Conservation (phyloP, 2,888 invertebrate genomes). For the Lasioglossum malachurum region DNA sequence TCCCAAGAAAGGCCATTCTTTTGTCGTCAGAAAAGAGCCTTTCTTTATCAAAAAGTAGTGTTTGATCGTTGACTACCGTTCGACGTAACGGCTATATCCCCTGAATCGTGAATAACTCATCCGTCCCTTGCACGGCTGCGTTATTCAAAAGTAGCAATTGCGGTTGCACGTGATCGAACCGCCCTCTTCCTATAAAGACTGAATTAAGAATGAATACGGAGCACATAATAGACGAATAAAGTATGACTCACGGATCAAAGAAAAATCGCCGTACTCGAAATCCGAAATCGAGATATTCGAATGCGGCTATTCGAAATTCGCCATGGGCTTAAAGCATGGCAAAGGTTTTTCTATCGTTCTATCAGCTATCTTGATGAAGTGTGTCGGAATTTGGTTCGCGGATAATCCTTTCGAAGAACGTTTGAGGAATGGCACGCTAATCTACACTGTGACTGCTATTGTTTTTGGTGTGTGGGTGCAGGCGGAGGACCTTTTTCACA, state of each 20-base stretch:
- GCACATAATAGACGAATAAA: too few species aligned
- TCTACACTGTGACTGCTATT: slow-evolving; percentile 58
- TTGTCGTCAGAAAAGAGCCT: not conserved
- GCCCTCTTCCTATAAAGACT: not conserved
- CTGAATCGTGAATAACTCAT: slow-evolving; percentile 8
- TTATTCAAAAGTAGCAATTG: slow-evolving; percentile 12
- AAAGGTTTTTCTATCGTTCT: slow-evolving; percentile 40
- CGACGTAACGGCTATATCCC: not conserved
- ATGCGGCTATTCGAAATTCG: not conserved
- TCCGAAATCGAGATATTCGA: not conserved
- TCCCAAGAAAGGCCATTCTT: not conserved
- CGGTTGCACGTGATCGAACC: not conserved
- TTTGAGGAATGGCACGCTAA: slow-evolving; percentile 45
- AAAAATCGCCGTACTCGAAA: not conserved
- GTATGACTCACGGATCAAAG: not conserved
- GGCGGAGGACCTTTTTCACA: slow-evolving; percentile 63
- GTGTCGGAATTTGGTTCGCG: slow-evolving; percentile 70
- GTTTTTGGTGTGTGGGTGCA: slow-evolving; percentile 41
- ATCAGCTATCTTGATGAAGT: slow-evolving; percentile 68
- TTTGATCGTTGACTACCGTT: not conserved
- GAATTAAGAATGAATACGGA: not conserved
- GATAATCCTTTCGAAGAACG: slow-evolving; percentile 45
- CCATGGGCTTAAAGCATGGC: slow-evolving; percentile 4
- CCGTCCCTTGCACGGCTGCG: not conserved
- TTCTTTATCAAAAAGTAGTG: not conserved